Base-by-base conservation (phyloP, 2,113 vertebrate genomes). In the Coryphaenoides rupestris region DNA sequence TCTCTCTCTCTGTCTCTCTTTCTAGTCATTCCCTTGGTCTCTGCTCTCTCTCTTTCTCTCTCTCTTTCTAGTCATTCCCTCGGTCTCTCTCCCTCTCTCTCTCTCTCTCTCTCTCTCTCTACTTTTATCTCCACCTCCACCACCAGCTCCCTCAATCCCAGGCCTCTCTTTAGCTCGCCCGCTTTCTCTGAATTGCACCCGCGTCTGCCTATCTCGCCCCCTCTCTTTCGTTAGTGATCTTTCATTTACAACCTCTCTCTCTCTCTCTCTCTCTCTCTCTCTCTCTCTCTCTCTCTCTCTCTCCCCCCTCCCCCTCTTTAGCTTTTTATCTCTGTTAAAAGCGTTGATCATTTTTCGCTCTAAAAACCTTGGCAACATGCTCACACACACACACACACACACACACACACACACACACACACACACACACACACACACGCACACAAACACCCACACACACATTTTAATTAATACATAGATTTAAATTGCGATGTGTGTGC, bases 401-500 rank as follows among this genome's bases (percentile, higher is more conserved):
- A 40, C 24, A 28, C 5, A 49, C 46, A 23, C 45, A 21, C 21
- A 47, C 60, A 9, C 54, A 12, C 53, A 10, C 26, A 19, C 23
- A 19, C n/a, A 13, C 10, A 21, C 26, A 19, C 62, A 58, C 56
- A 62, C 70, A 58, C 65, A 45, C 66, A 49, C 57, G 64, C 60
- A 58, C 58, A 60, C 61, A 40, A 56, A 22, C 63, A 63, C 63
- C 22, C 74, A 65, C 73, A 53, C 63, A 13, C 3, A 22, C 58
- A 46, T 70, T 83, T 83, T 87, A 87, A 86, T 87, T 87, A 88
- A 85, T 82, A 84, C 82, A 76, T 81, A 82, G 79, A 84, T 88
- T 84, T 82, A 85, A 85, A 82, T 70, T 62, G 76, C 45, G 79
- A 83, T 83, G 83, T 70, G 63, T 74, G 79, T 75, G 81, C 80